A percentile compares a stretch with the other conserved stretches of the same genome.
Conservation (phyloP, 2,797 vertebrate genomes). For the Amazonetta brasiliensis region DNA sequence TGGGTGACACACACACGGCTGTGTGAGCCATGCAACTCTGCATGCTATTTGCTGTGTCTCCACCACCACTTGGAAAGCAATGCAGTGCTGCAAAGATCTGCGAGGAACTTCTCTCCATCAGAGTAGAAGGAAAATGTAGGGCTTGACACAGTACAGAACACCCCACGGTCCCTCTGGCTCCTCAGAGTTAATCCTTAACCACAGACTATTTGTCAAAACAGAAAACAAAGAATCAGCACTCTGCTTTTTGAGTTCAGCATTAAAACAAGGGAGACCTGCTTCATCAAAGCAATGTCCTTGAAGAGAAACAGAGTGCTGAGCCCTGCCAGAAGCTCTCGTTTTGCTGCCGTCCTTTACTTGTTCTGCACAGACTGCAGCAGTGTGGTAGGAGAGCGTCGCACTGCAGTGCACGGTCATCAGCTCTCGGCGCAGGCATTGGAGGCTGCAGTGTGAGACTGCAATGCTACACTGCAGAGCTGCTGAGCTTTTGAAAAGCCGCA, state of each 20-base stretch:
- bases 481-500: not conserved
- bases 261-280: not conserved
- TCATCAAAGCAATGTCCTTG: not conserved
- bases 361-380: not conserved
- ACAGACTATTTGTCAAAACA: not conserved
- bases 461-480: conserved; percentile 18
- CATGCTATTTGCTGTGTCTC: not conserved
- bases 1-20: not conserved
- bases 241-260: not conserved
- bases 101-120: rapidly evolving
- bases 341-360: not conserved
- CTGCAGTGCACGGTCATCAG: not conserved
- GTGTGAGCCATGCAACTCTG: not conserved
- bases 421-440: not conserved
- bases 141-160: not conserved
- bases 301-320: not conserved
- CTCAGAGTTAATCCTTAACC: not conserved
- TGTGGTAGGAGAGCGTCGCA: not conserved
- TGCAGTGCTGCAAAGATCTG: not conserved
- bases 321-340: not conserved
- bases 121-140: not conserved
- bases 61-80: not conserved
- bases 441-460: conserved; percentile 33
- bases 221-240: not conserved
- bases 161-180: not conserved